phyloP scores from a whole-genome alignment of 2,113 vertebrate species.

The Phalacrocorax pelagicus region DNA sequence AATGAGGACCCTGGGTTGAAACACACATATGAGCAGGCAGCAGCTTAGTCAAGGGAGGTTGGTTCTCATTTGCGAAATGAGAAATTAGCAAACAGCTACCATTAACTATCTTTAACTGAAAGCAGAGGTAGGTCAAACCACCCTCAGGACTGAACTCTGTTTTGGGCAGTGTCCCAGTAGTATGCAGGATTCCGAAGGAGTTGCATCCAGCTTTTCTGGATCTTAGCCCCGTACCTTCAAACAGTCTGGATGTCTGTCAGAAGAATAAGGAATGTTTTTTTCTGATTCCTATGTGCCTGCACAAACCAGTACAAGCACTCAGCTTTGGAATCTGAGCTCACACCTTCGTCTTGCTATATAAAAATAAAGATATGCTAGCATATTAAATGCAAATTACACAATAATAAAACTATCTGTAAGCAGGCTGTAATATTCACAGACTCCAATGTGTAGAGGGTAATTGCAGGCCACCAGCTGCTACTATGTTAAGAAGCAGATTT shows the following conservation, averaged over 20 bases:
- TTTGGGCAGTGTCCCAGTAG: not conserved
- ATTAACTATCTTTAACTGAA: not conserved
- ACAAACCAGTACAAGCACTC: not conserved
- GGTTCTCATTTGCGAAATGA: not conserved
- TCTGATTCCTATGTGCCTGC: not conserved
- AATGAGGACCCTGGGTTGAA: not conserved
- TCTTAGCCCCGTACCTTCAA: not conserved
- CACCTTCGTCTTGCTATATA: not conserved
- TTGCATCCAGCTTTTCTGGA: not conserved
- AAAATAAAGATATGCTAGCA: slow-evolving; percentile 7
- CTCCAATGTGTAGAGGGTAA: not conserved
- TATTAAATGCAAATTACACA: slow-evolving; percentile 26
- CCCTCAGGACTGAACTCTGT: not conserved
- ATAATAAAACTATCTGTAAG: not conserved
- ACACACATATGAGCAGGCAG: not conserved
- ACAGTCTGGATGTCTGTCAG: not conserved
- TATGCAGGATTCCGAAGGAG: not conserved
- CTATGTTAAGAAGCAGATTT: slow-evolving; percentile 28
- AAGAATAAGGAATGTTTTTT: not conserved
- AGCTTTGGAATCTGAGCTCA: not conserved
- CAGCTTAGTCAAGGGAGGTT: not conserved
- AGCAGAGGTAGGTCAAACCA: not conserved
- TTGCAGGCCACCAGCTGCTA: slow-evolving; percentile 49
- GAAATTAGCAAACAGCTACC: not conserved
- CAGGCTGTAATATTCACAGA: not conserved